Conservation (phyloP, 1,140 invertebrate genomes). For the Monochamus saltuarius region DNA sequence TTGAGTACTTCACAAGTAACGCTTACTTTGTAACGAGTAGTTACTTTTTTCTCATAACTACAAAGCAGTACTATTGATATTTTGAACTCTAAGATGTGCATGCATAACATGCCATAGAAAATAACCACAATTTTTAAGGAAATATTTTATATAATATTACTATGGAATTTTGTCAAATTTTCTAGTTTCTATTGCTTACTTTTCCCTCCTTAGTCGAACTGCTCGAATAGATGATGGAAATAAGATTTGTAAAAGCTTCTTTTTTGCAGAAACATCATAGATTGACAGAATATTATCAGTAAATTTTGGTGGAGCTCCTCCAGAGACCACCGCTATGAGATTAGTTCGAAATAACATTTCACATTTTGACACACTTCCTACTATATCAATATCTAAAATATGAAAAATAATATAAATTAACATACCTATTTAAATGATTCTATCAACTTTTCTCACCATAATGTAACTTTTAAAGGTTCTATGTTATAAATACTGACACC, state of each 20-base stretch:
- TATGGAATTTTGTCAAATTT: too few relatives aligned
- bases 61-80: too few relatives aligned
- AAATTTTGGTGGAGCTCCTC: constrained; percentile 71
- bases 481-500: constrained; percentile 88
- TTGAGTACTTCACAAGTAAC: too few relatives aligned
- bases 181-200: too few relatives aligned
- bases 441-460: constrained; percentile 62
- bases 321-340: constrained; percentile 79
- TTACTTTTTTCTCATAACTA: too few relatives aligned
- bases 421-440: constrained; percentile 15
- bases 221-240: constrained; percentile 75
- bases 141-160: too few relatives aligned
- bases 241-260: constrained; percentile 75
- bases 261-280: constrained; percentile 73
- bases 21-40: too few relatives aligned
- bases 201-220: constrained; percentile 59
- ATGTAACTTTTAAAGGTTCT: constrained; percentile 85
- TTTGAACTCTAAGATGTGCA: too few relatives aligned
- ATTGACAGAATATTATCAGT: constrained; percentile 81
- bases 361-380: constrained; percentile 78
- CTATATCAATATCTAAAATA: constrained; percentile 67
- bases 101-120: too few relatives aligned
- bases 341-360: constrained; percentile 89
- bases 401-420: constrained; percentile 19
- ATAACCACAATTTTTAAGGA: too few relatives aligned